Evolutionary conservation across 2,888 invertebrate species (phyloP).

Genomic region (Priocnemis perturbator): DNA sequence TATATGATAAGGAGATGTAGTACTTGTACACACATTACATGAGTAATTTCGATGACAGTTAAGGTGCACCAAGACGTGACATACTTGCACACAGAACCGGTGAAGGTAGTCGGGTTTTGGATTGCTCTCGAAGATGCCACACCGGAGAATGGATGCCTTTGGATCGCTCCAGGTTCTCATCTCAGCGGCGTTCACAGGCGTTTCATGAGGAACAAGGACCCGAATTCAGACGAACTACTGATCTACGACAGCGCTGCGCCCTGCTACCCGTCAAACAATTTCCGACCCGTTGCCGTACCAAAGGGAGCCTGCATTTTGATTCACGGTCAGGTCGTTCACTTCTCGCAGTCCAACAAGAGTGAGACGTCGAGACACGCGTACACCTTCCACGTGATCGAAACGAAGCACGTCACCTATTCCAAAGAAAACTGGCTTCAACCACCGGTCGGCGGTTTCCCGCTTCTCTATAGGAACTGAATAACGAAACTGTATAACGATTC

Average conservation of each 20-base stretch:
- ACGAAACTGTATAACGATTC: neutral
- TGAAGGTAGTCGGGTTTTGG: constrained; percentile 92
- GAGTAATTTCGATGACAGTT: constrained; percentile 76
- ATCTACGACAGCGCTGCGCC: constrained; percentile 84
- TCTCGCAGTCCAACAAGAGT: constrained; percentile 91
- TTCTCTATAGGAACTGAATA: constrained; percentile 79
- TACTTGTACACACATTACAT: neutral
- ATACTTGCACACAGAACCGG: constrained; percentile 90
- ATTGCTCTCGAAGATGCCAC: constrained; percentile 96
- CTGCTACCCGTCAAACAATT: constrained; percentile 84
- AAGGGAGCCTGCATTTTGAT: constrained; percentile 94
- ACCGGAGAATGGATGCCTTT: constrained; percentile 94
- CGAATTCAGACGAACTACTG: constrained; percentile 78
- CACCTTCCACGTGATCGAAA: constrained; percentile 95
- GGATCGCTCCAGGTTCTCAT: constrained; percentile 95
- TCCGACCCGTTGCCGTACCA: constrained; percentile 86
- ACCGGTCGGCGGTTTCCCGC: constrained; percentile 82
- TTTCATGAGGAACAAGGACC: constrained; percentile 83
- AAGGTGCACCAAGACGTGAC: constrained; percentile 90
- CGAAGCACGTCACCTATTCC: constrained; percentile 84
- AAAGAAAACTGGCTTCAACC: constrained; percentile 92
- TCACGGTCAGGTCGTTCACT: constrained; percentile 95
- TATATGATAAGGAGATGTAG: too few species aligned
- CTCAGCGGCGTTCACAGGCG: constrained; percentile 87
- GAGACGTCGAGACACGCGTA: constrained; percentile 92